Evolutionary conservation across 2,797 vertebrate genomes (phyloP).

Genomic region (Lagorchestes hirsutus): DNA sequence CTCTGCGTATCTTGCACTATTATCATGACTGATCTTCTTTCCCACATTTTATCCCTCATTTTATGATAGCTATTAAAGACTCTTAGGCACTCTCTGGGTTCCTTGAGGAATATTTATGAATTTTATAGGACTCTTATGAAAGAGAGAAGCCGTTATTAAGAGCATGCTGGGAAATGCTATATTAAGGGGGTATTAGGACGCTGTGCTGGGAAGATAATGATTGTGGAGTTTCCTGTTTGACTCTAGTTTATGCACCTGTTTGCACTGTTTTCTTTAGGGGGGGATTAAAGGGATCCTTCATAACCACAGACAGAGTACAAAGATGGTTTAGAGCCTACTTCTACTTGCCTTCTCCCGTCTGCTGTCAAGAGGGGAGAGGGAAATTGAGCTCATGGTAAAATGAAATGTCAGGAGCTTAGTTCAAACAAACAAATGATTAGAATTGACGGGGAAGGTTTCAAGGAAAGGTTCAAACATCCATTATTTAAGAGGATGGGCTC

Average conservation of each 20-base stretch:
- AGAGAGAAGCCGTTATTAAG: conserved; percentile 72
- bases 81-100: conserved; percentile 72
- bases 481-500: background rate
- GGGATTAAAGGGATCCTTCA: conserved; percentile 48
- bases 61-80: conserved; percentile 79
- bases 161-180: conserved; percentile 64
- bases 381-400: background rate
- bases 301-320: conserved; percentile 17
- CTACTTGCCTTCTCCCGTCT: background rate
- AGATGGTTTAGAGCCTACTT: background rate
- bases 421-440: background rate
- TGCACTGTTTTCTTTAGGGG: conserved; percentile 71
- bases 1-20: conserved; percentile 41
- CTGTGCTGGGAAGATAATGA: conserved; percentile 52
- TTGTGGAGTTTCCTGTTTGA: conserved; percentile 47
- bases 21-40: conserved; percentile 79
- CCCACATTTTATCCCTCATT: conserved; percentile 79
- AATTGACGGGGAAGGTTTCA: background rate
- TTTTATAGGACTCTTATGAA: conserved; percentile 74
- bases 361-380: background rate
- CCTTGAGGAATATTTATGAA: conserved; percentile 81
- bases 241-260: conserved; percentile 68
- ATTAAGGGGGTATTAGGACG: conserved; percentile 64
- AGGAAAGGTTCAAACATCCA: background rate
- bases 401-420: background rate